These are phyloP conservation scores for Drosophila atripex DNA, from an alignment of 2,888 invertebrate genomes.

Conservation along the genomic window DNA sequence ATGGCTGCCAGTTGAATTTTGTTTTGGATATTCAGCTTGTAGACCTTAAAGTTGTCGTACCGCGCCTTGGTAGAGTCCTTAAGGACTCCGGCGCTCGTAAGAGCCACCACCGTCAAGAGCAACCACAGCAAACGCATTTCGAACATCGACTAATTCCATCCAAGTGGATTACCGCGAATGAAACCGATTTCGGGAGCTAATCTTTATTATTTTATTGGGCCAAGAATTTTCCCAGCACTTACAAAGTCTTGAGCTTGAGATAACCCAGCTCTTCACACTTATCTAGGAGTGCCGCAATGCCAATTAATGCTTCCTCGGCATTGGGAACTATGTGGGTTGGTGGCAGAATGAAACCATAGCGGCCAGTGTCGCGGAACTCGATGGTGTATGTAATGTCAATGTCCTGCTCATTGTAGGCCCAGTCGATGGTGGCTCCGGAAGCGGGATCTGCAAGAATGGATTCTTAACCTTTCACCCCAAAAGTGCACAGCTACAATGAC, in stretches of 20 bases:
- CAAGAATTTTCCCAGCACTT: conserved; percentile 28
- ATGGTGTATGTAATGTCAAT: conserved; percentile 83
- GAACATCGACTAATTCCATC: conserved; percentile 31
- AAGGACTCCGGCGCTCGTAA: conserved; percentile 52
- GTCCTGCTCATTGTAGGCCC: conserved; percentile 85
- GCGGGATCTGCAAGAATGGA: conserved; percentile 71
- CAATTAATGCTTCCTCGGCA: conserved; percentile 85
- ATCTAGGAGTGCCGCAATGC: conserved; percentile 81
- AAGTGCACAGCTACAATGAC: conserved; percentile 6
- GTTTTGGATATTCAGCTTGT: conserved; percentile 83
- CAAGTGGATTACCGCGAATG: background rate
- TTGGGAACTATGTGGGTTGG: conserved; percentile 86
- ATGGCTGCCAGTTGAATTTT: conserved; percentile 84
- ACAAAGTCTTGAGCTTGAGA: conserved; percentile 36
- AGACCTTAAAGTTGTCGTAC: conserved; percentile 81
- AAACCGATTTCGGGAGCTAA: conserved; percentile 18
- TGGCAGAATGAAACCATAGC: conserved; percentile 88
- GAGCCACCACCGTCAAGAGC: conserved; percentile 54
- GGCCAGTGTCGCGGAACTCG: conserved; percentile 88
- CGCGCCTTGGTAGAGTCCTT: conserved; percentile 65
- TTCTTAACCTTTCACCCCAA: background rate
- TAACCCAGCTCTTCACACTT: conserved; percentile 82
- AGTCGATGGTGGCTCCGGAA: conserved; percentile 84
- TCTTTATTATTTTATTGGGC: conserved; percentile 54
- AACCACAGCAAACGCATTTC: conserved; percentile 64